Base-by-base conservation (phyloP, 2,888 invertebrate genomes). In the Campoplex capitator region DNA sequence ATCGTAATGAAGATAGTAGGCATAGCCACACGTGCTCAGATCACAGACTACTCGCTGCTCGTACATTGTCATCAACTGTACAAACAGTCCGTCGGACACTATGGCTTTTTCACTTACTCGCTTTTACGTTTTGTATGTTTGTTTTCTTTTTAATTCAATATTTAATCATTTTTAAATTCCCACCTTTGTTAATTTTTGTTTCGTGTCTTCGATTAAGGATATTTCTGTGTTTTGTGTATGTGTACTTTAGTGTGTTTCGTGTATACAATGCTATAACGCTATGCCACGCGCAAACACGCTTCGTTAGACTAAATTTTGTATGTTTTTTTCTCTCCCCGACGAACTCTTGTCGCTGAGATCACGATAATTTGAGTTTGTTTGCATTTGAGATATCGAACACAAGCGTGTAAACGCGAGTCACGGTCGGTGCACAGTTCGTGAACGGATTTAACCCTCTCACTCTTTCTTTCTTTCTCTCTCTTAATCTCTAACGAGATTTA, bases 1-100 rank as follows among this genome's bases (percentile, higher is more conserved):
- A 92, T 93, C 91, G 89, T 91, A 93, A 93, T 93, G 92, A 93
- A 94, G 92, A 93, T 93, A 94, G 91, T 94, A 94, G 94, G 94
- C 94, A 92, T 94, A 93, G 94, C 94, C 94, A 94, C 93, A 91
- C 92, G 93, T 93, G 93, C 92, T 93, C 93, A 91, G 92, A 94
- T 94, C 94, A 94, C 94, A 94, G 94, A 94, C 94, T 94, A 93
- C 93, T 94, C 91, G 92, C 93, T 94, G 93, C 89, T 58, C 91
- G 94, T 92, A 92, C 92, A 89, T 85, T 86, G 85, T 88, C 62
- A 62, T 62, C 16, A 79, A 75, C 76, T 85, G 91, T 93, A 93
- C 93, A 92, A 90, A 93, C 93, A 93, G 93, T 94, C 93, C 92
- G 93, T 90, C 93, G 93, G 93, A 93, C 93, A 94, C 94, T 92